Percentiles rank a stretch among this genome's conserved stretches.
phyloP scores from a whole-genome alignment of 2,888 invertebrate species.

The Diplazon laetatorius region DNA sequence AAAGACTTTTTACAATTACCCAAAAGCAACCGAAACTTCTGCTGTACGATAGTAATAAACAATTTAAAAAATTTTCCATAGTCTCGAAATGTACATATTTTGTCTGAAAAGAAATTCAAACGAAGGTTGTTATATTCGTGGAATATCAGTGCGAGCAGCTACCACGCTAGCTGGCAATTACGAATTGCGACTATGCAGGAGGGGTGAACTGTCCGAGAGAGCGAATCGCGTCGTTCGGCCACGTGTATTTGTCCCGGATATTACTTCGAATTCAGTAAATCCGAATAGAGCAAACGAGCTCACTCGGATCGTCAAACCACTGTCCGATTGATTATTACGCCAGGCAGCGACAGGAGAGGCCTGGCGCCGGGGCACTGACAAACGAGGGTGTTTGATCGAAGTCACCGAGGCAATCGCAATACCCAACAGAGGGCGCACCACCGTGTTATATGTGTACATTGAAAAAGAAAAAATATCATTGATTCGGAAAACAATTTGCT shows the following conservation, averaged over 20 bases:
- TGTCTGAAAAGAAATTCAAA: not conserved
- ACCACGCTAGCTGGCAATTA: not conserved
- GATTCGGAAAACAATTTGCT: too few species aligned
- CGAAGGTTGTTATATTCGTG: constrained; percentile 5
- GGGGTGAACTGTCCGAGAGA: constrained; percentile 9
- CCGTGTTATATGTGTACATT: not conserved
- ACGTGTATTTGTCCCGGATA: constrained; percentile 66
- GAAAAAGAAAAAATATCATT: too few species aligned
- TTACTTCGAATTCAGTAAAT: constrained; percentile 80
- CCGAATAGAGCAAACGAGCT: constrained; percentile 74
- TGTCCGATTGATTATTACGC: constrained; percentile 80
- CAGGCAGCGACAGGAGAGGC: constrained; percentile 12
- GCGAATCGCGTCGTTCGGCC: constrained; percentile 1
- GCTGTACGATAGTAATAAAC: not conserved
- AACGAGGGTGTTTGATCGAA: constrained; percentile 58
- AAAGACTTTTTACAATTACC: constrained; percentile 59
- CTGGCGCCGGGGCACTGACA: constrained; percentile 36
- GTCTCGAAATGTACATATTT: too few species aligned
- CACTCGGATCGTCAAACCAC: constrained; percentile 40
- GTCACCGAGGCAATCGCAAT: constrained; percentile 50
- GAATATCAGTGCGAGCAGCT: constrained; percentile 13
- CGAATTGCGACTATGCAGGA: constrained; percentile 25
- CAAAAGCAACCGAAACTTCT: constrained; percentile 24
- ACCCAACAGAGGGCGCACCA: not conserved
- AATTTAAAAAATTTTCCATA: too few species aligned